These are phyloP conservation scores for Ephydatia muelleri DNA, from an alignment of 37 sponge, comb jelly and placozoan species.

Conservation along the genomic window DNA sequence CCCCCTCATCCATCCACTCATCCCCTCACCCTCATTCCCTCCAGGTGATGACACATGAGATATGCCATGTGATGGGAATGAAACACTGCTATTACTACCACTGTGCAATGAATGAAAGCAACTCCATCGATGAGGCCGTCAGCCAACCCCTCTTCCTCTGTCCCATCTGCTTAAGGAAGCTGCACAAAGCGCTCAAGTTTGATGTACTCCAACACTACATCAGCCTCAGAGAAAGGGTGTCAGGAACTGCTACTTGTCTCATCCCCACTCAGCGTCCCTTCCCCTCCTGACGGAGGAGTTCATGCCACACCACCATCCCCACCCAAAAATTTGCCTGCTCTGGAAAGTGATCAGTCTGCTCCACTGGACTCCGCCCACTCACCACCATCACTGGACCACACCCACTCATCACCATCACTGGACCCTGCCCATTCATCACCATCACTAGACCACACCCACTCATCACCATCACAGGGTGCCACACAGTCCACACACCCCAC, in stretches of 20 bases:
- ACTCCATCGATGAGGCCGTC: conserved; percentile 69
- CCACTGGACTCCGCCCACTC: background rate
- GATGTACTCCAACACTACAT: conserved; percentile 57
- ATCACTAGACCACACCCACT: background rate
- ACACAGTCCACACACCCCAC: background rate
- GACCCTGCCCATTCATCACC: background rate
- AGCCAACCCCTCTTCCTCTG: conserved; percentile 85
- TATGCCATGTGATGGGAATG: conserved; percentile 87
- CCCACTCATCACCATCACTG: background rate
- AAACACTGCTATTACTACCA: conserved; percentile 85
- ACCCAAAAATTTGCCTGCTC: too few relatives aligned
- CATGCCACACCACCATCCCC: too few relatives aligned
- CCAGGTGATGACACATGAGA: conserved; percentile 91
- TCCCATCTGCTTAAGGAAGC: conserved; percentile 87
- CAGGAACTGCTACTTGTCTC: background rate
- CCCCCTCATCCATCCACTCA: too few relatives aligned
- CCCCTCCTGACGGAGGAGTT: too few relatives aligned
- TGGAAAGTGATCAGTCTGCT: too few relatives aligned
- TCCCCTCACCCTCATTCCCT: too few relatives aligned
- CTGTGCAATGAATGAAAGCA: conserved; percentile 94
- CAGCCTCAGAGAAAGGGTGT: conserved; percentile 11
- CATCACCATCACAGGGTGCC: background rate
- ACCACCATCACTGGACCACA: background rate
- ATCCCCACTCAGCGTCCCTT: too few relatives aligned
- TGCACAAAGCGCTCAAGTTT: conserved; percentile 75